Base-by-base conservation (phyloP, 2,888 invertebrate species). In the Empis livida region DNA sequence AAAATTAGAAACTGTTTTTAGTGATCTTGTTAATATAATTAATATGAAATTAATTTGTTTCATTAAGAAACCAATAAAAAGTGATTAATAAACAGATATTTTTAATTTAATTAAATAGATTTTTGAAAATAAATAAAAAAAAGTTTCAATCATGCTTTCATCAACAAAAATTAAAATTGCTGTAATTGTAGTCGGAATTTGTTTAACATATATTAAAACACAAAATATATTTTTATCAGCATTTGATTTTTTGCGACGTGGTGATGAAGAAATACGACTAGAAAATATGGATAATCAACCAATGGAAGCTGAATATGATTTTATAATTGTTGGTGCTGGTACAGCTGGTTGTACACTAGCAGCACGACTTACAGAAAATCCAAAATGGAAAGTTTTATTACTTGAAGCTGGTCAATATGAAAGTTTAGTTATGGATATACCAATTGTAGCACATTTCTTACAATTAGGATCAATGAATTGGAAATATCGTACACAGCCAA, bases 401-500 rank as follows among this genome's bases (percentile, higher is more conserved):
- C 65, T 87, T 32, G 87, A 87, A 69, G 87, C 86, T 2, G 87
- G 87, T 48, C 67, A 67, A 15, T 75, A 74, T 10, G 86, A 87
- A 66, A 80, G 79, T 58, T 76, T 74, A 46, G 57, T 84, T 10
- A 85, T 84, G 84, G 85, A 86, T 59, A 73, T 86, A 27, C 86
- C 86, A 0, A 68, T 84, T n/a, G 60, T 82, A 3, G 83, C 82
- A 3, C 80, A 81, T 60, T 81, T 80, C 56, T 68, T 86, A 9
- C 87, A 87, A 59, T 75, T 82, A 55, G 66, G 65, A 46, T 72
- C 77, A 39, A 77, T 83, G 41, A 87, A 88, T 61, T 89, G 90
- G 90, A 79, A 75, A 53, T 90, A 87, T 64, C 79, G 81, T 60
- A 87, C 88, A 0, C 80, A 83, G 61, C 82, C 88, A 0, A 86